A percentile compares a stretch with the other conserved stretches of the same genome.
These are phyloP conservation scores for Diorhabda sublineata DNA, from an alignment of 1,140 invertebrate species.

Conservation along the genomic window DNA sequence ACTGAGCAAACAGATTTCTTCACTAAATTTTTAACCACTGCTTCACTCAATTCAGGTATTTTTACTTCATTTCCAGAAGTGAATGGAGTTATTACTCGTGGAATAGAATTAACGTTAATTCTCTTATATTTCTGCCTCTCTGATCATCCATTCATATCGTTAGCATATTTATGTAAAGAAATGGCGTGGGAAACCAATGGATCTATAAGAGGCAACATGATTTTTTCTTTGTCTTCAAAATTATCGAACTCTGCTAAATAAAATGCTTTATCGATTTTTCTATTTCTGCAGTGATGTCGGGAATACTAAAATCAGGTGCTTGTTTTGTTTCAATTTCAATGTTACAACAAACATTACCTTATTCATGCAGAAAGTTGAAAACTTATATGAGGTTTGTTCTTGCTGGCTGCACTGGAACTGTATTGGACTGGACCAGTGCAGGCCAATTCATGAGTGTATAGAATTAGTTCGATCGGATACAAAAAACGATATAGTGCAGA, in stretches of 20 bases:
- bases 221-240: constrained; percentile 29
- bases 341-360: background rate
- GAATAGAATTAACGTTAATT: constrained; percentile 40
- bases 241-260: constrained; percentile 36
- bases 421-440: too few species aligned
- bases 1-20: constrained; percentile 40
- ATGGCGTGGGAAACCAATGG: constrained; percentile 41
- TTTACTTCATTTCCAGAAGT: constrained; percentile 27
- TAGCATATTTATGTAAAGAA: constrained; percentile 40
- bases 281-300: constrained; percentile 39
- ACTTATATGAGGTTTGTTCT: too few species aligned
- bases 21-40: constrained; percentile 36
- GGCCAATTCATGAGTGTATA: too few species aligned
- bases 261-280: constrained; percentile 40
- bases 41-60: constrained; percentile 35
- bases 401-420: too few species aligned
- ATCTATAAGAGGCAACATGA: constrained; percentile 39
- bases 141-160: constrained; percentile 38
- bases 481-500: too few species aligned
- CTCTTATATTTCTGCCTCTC: constrained; percentile 33
- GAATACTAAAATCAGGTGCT: constrained; percentile 13
- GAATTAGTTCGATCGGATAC: too few species aligned
- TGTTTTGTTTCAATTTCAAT: constrained; percentile 32
- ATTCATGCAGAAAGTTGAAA: too few species aligned
- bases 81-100: constrained; percentile 32